phyloP scores from a whole-genome alignment of 2,888 invertebrate genomes.

The Lithophane semibrunnea region DNA sequence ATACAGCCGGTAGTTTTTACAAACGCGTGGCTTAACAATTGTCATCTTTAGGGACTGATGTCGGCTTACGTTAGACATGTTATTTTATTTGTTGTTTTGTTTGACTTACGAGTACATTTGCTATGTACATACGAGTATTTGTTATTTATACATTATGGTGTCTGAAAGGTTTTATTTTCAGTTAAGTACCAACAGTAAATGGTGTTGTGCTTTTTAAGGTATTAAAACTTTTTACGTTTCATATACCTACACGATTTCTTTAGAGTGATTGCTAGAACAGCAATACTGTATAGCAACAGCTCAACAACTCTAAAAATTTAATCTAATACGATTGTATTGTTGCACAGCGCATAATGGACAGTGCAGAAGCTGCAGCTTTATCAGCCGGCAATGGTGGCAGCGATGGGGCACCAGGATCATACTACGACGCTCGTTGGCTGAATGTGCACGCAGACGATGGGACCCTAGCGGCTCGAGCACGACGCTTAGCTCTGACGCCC shows the following conservation, averaged over 20 bases:
- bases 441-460: slow-evolving; percentile 95
- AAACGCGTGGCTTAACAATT: slow-evolving; percentile 40
- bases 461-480: slow-evolving; percentile 92
- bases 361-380: slow-evolving; percentile 96
- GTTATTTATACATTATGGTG: not conserved
- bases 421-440: slow-evolving; percentile 95
- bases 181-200: not conserved
- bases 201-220: not conserved
- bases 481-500: slow-evolving; percentile 93
- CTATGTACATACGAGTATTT: not conserved
- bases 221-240: not conserved
- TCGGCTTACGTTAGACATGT: slow-evolving; percentile 23
- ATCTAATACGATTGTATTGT: slow-evolving; percentile 2
- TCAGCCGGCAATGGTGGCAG: slow-evolving; percentile 90
- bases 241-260: not conserved
- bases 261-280: not conserved
- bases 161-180: not conserved
- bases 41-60: slow-evolving; percentile 33
- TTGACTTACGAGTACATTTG: not conserved
- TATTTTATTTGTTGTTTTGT: slow-evolving; percentile 28
- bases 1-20: slow-evolving; percentile 41
- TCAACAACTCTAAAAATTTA: not conserved
- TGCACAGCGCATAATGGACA: slow-evolving; percentile 96
- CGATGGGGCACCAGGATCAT: slow-evolving; percentile 91
- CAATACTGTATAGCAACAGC: not conserved